A percentile compares a stretch with the other conserved stretches of the same genome.
These are phyloP conservation scores for Antechinus stuartii DNA, from an alignment of 2,113 vertebrate species.

Conservation along the genomic window DNA sequence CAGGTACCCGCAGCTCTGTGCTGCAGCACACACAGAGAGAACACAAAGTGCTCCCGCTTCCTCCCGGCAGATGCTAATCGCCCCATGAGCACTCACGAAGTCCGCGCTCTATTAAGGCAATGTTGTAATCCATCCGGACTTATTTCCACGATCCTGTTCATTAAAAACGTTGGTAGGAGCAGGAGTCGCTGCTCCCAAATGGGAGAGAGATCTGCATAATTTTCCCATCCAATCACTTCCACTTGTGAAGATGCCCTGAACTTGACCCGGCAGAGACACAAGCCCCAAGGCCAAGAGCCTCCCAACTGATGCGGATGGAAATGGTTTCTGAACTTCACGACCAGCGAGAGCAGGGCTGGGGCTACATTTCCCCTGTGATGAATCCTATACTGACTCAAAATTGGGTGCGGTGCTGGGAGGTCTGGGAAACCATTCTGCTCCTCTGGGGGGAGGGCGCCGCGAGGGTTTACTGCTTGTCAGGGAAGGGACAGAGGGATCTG, in stretches of 20 bases:
- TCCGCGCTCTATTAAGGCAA: constrained; percentile 4
- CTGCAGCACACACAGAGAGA: background rate
- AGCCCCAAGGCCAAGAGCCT: constrained; percentile 2
- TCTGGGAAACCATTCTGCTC: constrained; percentile 72
- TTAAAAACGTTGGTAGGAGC: constrained; percentile 65
- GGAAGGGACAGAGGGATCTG: background rate
- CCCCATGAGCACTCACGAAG: constrained; percentile 39
- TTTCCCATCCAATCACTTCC: constrained; percentile 69
- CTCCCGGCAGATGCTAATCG: constrained; percentile 54
- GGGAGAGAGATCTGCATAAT: constrained; percentile 66
- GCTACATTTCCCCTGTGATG: constrained; percentile 66
- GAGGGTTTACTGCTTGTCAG: constrained; percentile 28
- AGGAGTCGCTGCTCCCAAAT: constrained; percentile 56
- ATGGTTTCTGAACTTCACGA: constrained; percentile 68
- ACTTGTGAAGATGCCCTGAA: constrained; percentile 66
- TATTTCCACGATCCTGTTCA: constrained; percentile 75
- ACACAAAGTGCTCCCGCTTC: background rate
- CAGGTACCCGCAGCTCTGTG: background rate
- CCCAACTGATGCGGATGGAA: constrained; percentile 42
- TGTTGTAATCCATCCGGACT: constrained; percentile 66
- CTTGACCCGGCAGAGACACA: constrained; percentile 52
- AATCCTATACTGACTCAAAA: constrained; percentile 78
- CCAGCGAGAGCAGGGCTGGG: constrained; percentile 68
- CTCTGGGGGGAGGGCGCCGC: constrained; percentile 70
- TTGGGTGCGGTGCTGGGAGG: constrained; percentile 72